Conservation (phyloP, 2,888 invertebrate species). For the Dorcus parallelipipedus region DNA sequence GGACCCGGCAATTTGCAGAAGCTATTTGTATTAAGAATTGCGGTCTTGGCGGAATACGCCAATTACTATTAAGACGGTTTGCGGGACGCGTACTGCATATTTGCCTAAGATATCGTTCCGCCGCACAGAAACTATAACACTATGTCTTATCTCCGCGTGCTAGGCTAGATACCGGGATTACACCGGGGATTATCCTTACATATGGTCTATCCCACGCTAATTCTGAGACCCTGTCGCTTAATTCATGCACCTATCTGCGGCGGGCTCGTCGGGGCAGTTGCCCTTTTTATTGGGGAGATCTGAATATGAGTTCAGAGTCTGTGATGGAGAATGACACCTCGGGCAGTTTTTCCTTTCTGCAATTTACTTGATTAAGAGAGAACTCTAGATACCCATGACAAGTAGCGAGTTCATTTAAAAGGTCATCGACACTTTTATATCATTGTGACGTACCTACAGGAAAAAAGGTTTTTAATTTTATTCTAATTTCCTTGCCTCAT, state of each 20-base stretch:
- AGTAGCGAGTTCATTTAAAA: too few species aligned
- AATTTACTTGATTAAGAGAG: too few species aligned
- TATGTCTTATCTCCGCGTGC: conserved; percentile 35
- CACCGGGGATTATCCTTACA: conserved; percentile 48
- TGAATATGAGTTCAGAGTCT: too few species aligned
- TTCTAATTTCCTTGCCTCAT: too few species aligned
- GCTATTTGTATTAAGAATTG: conserved; percentile 6
- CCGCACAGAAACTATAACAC: conserved; percentile 32
- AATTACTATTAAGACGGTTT: conserved; percentile 33
- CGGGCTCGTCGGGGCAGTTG: not conserved
- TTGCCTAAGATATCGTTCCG: conserved; percentile 29
- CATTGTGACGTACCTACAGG: too few species aligned
- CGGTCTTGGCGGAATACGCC: conserved; percentile 18
- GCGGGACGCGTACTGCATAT: conserved; percentile 28
- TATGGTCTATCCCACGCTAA: conserved; percentile 31
- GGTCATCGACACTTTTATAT: too few species aligned
- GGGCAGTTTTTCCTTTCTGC: too few species aligned
- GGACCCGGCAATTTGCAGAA: not conserved
- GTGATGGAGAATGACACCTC: too few species aligned
- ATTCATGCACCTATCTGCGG: conserved; percentile 1
- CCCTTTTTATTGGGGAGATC: not conserved
- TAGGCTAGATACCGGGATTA: conserved; percentile 42
- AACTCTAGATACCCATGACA: too few species aligned
- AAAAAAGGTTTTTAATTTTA: too few species aligned
- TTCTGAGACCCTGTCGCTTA: not conserved